Evolutionary conservation across 2,797 vertebrate genomes (phyloP), one percentile per base, ranked within the genome.

Genomic region (Dicrostonyx torquatus): DNA sequence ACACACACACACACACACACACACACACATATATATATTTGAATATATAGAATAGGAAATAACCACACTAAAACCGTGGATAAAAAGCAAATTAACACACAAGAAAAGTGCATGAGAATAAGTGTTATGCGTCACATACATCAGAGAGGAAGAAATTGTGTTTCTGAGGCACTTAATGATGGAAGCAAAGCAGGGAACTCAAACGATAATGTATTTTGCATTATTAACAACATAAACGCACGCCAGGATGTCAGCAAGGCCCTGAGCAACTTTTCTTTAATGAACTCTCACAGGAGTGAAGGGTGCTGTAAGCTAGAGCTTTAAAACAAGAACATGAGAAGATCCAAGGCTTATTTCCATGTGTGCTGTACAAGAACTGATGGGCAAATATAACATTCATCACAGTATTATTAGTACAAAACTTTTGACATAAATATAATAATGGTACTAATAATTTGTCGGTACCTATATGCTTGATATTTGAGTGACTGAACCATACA

Each of bases 171-270:
- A 68, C 17, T 11, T 86, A 34, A 40, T 45, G 10, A 2, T 85
- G 22, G 78, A 11, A 85, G 0, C 37, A 86, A 92, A 79, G 48
- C 62, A 79, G 12, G 31, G 4, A 94, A 66, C 45, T 91, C 75
- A 95, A 84, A 8, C 17, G 76, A 34, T 72, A 66, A 31, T 11
- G 18, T 68, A 26, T 53, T 22, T 93, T 14, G n/a, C 9, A 89
- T n/a, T 26, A 34, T 83, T 90, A 73, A 66, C 80, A 66, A 92
- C 43, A 93, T 77, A 90, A 73, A 72, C 87, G 17, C 62, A 91
- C 84, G 55, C 7, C n/a, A n/a, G 24, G 72, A 90, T 80, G 55
- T 72, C 58, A 89, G 14, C 1, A 77, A 89, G 75, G 76, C 13
- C 17, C 60, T 85, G 43, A 87, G 79, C 93, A 50, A 14, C 14